Percentiles rank a stretch among this genome's conserved stretches.
phyloP scores from a whole-genome alignment of 2,888 invertebrate genomes.

The Phyllotreta cruciferae region DNA sequence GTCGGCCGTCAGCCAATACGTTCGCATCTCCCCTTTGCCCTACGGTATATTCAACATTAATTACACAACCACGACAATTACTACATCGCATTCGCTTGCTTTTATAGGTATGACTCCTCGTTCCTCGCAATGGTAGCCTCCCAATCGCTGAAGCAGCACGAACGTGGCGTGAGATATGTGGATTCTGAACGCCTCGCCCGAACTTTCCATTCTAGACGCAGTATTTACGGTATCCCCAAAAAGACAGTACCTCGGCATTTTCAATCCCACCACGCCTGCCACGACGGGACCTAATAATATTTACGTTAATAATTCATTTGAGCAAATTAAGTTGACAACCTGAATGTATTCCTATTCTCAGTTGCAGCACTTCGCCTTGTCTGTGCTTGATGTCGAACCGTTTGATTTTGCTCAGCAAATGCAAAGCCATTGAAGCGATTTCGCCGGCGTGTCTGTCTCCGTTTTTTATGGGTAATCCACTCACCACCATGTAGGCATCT shows the following conservation, averaged over 20 bases:
- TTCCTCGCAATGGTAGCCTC: conserved; percentile 76
- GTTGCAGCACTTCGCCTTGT: conserved; percentile 71
- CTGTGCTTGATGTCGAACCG: conserved; percentile 74
- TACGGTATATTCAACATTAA: conserved; percentile 50
- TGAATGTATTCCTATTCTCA: conserved; percentile 77
- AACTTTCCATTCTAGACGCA: conserved; percentile 82
- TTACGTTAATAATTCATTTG: neutral
- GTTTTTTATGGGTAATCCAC: conserved; percentile 77
- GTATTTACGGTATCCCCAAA: conserved; percentile 87
- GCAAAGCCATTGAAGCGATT: conserved; percentile 80
- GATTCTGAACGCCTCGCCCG: conserved; percentile 75
- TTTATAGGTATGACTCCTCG: conserved; percentile 77
- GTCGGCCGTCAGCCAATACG: conserved; percentile 75
- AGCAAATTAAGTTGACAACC: conserved; percentile 54
- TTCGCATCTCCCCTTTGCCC: conserved; percentile 80
- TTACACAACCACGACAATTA: conserved; percentile 6
- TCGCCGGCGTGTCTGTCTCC: conserved; percentile 79
- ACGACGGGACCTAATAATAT: conserved; percentile 70
- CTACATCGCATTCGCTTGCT: conserved; percentile 58
- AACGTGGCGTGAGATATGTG: conserved; percentile 79
- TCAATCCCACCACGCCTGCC: conserved; percentile 82
- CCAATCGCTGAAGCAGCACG: conserved; percentile 70
- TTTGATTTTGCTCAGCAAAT: conserved; percentile 73
- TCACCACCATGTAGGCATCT: conserved; percentile 84
- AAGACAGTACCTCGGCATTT: conserved; percentile 84